These are phyloP conservation scores for Anticlea derivata DNA, from an alignment of 2,888 invertebrate genomes.

Conservation along the genomic window DNA sequence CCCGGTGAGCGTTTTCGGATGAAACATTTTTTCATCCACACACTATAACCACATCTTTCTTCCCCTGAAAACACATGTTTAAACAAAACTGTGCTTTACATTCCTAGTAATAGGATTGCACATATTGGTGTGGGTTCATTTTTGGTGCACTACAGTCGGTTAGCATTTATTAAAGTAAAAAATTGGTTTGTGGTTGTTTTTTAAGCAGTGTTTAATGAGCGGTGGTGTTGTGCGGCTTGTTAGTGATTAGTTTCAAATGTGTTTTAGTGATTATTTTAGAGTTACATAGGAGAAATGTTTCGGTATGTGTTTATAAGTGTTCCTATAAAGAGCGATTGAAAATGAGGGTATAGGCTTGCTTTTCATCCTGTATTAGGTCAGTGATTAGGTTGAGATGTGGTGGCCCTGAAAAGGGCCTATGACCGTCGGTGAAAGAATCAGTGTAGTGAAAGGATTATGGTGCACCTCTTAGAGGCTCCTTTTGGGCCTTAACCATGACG, in stretches of 20 bases:
- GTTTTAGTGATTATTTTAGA: not conserved
- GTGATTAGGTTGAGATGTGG: too few relatives aligned
- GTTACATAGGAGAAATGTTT: constrained; percentile 25
- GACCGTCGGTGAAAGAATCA: too few relatives aligned
- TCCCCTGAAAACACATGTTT: constrained; percentile 11
- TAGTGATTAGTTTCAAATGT: constrained; percentile 13
- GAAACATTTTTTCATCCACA: constrained; percentile 27
- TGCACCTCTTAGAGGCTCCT: too few relatives aligned
- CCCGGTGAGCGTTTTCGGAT: not conserved
- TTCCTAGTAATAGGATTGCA: not conserved
- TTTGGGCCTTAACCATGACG: too few relatives aligned
- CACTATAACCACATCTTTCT: not conserved
- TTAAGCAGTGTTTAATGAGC: constrained; percentile 20
- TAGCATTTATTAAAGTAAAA: constrained; percentile 21
- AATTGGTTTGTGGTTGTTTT: constrained; percentile 22
- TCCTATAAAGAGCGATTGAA: too few relatives aligned
- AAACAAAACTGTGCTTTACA: constrained; percentile 16
- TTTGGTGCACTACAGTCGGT: constrained; percentile 7
- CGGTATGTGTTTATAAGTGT: constrained; percentile 27
- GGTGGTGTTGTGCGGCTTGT: constrained; percentile 13
- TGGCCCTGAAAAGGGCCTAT: too few relatives aligned
- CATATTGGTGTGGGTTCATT: not conserved
- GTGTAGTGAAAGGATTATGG: too few relatives aligned
- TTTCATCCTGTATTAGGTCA: too few relatives aligned
- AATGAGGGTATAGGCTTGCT: too few relatives aligned